A percentile compares a stretch with the other conserved stretches of the same genome.
Conservation (phyloP, 1,140 invertebrate species). For the Drosophila tropicalis region DNA sequence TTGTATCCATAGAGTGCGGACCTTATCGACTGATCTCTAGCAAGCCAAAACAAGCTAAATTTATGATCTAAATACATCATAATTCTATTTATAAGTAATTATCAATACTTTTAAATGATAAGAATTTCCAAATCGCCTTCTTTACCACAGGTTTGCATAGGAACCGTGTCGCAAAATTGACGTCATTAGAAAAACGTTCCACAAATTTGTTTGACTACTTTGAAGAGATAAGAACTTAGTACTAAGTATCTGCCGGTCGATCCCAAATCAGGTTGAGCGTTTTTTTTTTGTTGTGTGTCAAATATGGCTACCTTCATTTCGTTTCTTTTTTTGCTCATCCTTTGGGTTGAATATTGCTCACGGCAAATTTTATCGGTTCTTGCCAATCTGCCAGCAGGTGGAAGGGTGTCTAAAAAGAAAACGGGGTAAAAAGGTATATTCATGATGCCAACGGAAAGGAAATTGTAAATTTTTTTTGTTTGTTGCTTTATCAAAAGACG, state of each 20-base stretch:
- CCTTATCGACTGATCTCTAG: no score
- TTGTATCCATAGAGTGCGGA: no score
- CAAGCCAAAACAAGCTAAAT: no score
- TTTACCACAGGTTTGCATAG: no score
- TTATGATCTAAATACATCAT: no score
- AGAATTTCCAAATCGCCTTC: no score
- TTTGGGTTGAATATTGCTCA: constrained; percentile 57
- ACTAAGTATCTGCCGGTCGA: background rate
- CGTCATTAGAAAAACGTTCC: background rate
- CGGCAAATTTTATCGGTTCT: constrained; percentile 68
- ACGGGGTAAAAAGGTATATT: constrained; percentile 2
- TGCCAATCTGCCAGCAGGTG: constrained; percentile 47
- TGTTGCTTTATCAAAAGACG: constrained; percentile 44
- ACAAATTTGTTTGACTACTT: background rate
- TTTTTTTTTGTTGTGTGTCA: constrained; percentile 56
- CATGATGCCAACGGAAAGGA: constrained; percentile 47
- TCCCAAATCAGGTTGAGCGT: background rate
- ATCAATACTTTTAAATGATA: no score
- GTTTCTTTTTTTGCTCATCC: constrained; percentile 40
- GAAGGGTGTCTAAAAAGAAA: constrained; percentile 9
- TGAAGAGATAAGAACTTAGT: background rate
- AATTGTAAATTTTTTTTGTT: constrained; percentile 70
- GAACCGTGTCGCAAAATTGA: no score
- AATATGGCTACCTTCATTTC: constrained; percentile 68
- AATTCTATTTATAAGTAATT: no score